Percentiles rank a stretch among this genome's conserved stretches.
Conservation (phyloP, 53 echinoderm and acorn worm genomes). For the Holothuria leucospilota region DNA sequence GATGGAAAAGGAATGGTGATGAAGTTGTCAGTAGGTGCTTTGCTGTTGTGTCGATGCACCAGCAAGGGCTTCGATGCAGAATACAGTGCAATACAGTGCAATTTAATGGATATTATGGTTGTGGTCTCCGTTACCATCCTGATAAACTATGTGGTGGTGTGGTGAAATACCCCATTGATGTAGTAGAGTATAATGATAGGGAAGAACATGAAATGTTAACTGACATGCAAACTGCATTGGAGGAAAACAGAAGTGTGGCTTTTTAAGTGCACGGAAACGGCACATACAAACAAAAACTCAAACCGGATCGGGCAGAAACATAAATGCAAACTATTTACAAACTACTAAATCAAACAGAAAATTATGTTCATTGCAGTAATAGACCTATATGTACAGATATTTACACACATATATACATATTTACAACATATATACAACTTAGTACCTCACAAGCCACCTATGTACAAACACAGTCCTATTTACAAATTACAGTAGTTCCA, state of each 20-base stretch:
- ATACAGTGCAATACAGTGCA: constrained; percentile 22
- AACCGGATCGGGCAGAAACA: too few relatives aligned
- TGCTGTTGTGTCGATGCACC: constrained; percentile 68
- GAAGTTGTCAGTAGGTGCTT: constrained; percentile 47
- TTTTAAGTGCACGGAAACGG: too few relatives aligned
- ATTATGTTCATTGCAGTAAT: too few relatives aligned
- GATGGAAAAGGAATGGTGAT: constrained; percentile 21
- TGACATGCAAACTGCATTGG: constrained; percentile 54
- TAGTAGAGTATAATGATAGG: constrained; percentile 49
- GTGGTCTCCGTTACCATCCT: constrained; percentile 63
- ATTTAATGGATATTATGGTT: constrained; percentile 66
- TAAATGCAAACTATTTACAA: too few relatives aligned
- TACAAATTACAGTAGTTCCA: too few relatives aligned
- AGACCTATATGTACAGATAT: too few relatives aligned
- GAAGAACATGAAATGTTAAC: constrained; percentile 52
- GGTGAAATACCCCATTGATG: constrained; percentile 69
- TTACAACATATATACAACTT: too few relatives aligned
- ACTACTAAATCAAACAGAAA: too few relatives aligned
- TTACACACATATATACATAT: too few relatives aligned
- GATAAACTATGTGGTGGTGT: constrained; percentile 27
- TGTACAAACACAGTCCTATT: too few relatives aligned
- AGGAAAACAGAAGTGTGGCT: constrained; percentile 34
- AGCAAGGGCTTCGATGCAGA: constrained; percentile 60
- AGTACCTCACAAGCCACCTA: too few relatives aligned
- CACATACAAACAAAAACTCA: too few relatives aligned